These are phyloP conservation scores for Chromis chromis DNA, from an alignment of 2,797 vertebrate genomes.

Conservation along the genomic window DNA sequence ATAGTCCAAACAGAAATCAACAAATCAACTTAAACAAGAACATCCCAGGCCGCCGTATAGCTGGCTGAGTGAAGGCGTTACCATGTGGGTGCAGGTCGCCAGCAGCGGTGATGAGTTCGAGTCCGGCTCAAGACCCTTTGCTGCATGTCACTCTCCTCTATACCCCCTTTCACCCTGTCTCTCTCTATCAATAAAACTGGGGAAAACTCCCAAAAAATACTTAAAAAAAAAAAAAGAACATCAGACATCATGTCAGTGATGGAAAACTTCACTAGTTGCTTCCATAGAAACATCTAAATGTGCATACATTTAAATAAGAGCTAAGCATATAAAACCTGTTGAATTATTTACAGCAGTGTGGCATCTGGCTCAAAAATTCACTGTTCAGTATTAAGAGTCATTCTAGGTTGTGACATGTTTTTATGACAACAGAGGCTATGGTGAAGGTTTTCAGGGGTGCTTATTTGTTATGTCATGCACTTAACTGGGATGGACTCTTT, in stretches of 20 bases:
- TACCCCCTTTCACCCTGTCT: no score
- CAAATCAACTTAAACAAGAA: background rate
- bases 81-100: no score
- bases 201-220: no score
- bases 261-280: background rate
- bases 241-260: background rate
- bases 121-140: no score
- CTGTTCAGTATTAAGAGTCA: constrained; percentile 27
- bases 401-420: constrained; percentile 10
- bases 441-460: constrained; percentile 21
- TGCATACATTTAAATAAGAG: background rate
- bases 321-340: background rate
- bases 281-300: background rate
- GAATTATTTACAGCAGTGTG: constrained; percentile 32
- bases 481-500: constrained; percentile 28
- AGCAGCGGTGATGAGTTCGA: no score
- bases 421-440: constrained; percentile 12
- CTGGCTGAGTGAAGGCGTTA: no score
- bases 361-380: constrained; percentile 39
- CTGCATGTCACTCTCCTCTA: no score
- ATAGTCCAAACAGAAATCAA: background rate
- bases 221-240: no score
- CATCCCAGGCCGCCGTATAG: no score
- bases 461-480: constrained; percentile 39
- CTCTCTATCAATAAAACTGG: no score